Evolutionary conservation across 2,113 vertebrate genomes (phyloP), one percentile per base, ranked within the genome.

Genomic region (Menidia beryllina): DNA sequence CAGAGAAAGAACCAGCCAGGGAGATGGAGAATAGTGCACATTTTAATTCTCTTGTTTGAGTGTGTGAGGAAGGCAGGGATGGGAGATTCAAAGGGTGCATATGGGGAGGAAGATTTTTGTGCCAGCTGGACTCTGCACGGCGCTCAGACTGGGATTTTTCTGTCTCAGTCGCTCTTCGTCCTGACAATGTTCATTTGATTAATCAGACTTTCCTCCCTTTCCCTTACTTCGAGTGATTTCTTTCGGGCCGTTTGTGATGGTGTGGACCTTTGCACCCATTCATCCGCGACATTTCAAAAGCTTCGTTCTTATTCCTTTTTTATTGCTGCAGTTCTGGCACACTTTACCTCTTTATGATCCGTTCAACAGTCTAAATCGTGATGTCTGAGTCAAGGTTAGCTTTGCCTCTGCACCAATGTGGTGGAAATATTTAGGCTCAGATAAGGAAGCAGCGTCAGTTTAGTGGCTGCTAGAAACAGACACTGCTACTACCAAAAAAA

Each of bases 101-200:
- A 75, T 72, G 66, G 55, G 23, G 61, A 73, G 62, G 53, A 73
- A 77, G 72, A 38, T 69, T 72, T 63, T 52, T 30, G 55, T 85
- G 82, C 85, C 86, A 89, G 79, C 68, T 88, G 82, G 79, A 77
- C 45, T 60, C 49, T 19, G 9, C 78, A 53, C 62, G 48, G 63
- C 69, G 63, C 77, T 82, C 68, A 30, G 45, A 72, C 53, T 67
- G 61, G 53, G 79, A 79, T 49, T 74, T 60, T 24, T 74, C 52
- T 57, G 24, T 54, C 45, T 58, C 38, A 67, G 25, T 52, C 43
- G 38, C 61, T 62, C 49, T 27, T 51, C 30, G n/a, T 21, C 27
- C 48, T 54, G n/a, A 66, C 74, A 74, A 77, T 77, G 65, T 75
- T 76, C 49, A 53, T 73, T 60, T 78, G 55, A 79, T 53, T 65